Percentiles rank a stretch among this genome's conserved stretches.
Evolutionary conservation across 2,888 invertebrate species (phyloP).

Genomic region (Archips crataeganus): DNA sequence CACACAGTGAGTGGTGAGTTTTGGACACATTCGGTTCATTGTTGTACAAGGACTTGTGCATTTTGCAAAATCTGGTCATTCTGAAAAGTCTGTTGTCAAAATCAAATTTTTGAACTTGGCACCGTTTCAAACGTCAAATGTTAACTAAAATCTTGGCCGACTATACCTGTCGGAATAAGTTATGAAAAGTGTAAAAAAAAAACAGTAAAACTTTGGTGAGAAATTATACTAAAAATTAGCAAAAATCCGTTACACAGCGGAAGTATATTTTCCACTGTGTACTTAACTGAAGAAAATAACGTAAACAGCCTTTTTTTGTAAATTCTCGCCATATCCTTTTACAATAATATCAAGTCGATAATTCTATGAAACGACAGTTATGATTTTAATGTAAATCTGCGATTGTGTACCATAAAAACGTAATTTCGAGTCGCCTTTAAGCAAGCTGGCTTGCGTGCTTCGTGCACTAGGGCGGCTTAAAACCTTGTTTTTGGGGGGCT

Average conservation of each 20-base stretch:
- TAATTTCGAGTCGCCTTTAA: not conserved
- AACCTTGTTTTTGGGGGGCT: not conserved
- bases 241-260: not conserved
- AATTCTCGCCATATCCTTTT: not conserved
- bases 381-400: not conserved
- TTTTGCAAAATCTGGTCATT: not conserved
- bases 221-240: not conserved
- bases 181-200: not conserved
- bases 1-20: too few species aligned
- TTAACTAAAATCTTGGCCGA: not conserved
- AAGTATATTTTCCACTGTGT: not conserved
- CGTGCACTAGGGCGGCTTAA: not conserved
- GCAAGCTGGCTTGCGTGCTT: constrained; percentile 5
- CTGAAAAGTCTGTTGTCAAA: not conserved
- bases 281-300: not conserved
- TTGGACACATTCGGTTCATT: not conserved
- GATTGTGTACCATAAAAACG: not conserved
- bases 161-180: not conserved
- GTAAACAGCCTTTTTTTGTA: not conserved
- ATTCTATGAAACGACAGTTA: not conserved
- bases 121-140: not conserved
- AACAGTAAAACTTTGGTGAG: not conserved
- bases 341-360: not conserved
- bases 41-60: not conserved
- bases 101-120: not conserved